These are phyloP conservation scores for Tetragonula clypearis DNA, from an alignment of 1,140 invertebrate genomes.

Conservation along the genomic window DNA sequence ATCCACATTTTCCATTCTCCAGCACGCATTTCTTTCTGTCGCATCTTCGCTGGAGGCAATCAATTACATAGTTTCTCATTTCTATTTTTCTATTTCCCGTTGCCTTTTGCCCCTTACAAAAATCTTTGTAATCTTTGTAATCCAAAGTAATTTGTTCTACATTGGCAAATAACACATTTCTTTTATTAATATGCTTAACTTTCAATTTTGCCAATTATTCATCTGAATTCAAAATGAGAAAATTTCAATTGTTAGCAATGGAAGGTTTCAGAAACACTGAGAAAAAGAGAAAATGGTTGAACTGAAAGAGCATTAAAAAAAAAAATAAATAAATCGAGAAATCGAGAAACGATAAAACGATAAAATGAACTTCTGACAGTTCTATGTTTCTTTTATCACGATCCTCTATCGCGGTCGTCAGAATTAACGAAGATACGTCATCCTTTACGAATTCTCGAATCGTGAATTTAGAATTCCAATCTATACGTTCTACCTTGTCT, in stretches of 20 bases:
- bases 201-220: neutral
- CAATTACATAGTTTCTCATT: slow-evolving; percentile 43
- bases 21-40: slow-evolving; percentile 37
- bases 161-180: too few species aligned
- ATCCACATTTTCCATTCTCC: slow-evolving; percentile 59
- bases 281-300: neutral
- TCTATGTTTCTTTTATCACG: neutral
- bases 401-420: neutral
- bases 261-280: neutral
- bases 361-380: neutral
- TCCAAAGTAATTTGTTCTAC: neutral
- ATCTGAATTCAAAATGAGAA: neutral
- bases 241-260: neutral
- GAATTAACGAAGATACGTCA: slow-evolving; percentile 1
- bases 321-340: neutral
- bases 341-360: neutral
- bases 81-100: neutral
- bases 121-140: neutral
- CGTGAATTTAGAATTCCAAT: slow-evolving; percentile 56
- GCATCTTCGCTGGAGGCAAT: slow-evolving; percentile 43
- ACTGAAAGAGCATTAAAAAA: neutral
- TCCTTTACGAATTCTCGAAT: slow-evolving; percentile 24
- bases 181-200: neutral
- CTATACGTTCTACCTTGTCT: slow-evolving; percentile 60
- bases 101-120: neutral